Conservation (phyloP, 2,888 invertebrate genomes). For the Pelosia muscerda region DNA sequence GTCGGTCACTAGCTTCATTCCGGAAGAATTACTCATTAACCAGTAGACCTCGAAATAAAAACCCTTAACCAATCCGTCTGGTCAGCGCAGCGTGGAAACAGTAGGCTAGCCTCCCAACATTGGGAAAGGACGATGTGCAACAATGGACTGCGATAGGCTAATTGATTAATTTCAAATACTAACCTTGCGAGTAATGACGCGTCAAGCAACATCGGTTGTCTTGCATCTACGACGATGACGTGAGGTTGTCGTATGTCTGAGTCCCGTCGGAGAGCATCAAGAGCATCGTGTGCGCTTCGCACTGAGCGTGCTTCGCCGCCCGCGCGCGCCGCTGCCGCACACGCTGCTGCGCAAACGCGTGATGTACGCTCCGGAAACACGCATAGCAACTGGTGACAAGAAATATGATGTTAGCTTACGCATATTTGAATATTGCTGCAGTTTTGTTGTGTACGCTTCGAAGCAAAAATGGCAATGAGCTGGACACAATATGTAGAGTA, state of each 20-base stretch:
- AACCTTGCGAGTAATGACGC: constrained; percentile 89
- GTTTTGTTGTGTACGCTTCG: neutral
- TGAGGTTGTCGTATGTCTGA: constrained; percentile 84
- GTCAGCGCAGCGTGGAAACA: too few relatives aligned
- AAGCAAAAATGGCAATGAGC: too few relatives aligned
- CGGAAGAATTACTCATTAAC: too few relatives aligned
- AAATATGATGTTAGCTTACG: neutral
- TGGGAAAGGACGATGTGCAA: too few relatives aligned
- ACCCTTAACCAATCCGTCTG: too few relatives aligned
- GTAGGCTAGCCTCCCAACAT: too few relatives aligned
- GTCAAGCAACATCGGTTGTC: constrained; percentile 87
- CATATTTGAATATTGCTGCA: neutral
- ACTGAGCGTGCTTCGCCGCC: constrained; percentile 87
- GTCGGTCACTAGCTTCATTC: too few relatives aligned
- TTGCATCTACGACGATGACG: constrained; percentile 88
- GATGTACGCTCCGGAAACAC: constrained; percentile 90
- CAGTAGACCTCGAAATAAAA: too few relatives aligned
- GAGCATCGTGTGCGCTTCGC: constrained; percentile 84
- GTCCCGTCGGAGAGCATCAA: constrained; percentile 82
- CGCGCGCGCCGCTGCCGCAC: constrained; percentile 87
- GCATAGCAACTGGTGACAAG: constrained; percentile 88
- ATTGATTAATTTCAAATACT: constrained; percentile 27
- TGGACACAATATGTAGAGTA: too few relatives aligned
- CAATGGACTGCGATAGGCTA: too few relatives aligned
- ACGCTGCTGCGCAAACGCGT: constrained; percentile 89